phyloP scores from a whole-genome alignment of 2,797 vertebrate genomes.

The Diglossa cyanea region DNA sequence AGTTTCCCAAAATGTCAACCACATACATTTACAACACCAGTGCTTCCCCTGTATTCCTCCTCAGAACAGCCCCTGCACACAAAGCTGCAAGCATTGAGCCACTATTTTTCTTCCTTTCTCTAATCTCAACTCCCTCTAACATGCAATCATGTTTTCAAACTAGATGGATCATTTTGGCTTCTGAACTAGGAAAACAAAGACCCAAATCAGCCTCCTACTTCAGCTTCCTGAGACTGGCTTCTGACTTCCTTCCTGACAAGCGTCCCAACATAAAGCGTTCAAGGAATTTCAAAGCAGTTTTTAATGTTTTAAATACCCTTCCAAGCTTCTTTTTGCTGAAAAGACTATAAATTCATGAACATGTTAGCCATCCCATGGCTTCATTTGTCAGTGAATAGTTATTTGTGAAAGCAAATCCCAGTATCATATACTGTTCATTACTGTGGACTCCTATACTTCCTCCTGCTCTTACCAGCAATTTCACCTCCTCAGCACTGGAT shows the following conservation, averaged over 20 bases:
- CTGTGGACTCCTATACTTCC: neutral
- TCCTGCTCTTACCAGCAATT: neutral
- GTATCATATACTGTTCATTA: neutral
- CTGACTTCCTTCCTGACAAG: neutral
- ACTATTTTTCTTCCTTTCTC: neutral
- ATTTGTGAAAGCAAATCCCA: neutral
- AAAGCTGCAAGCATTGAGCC: neutral
- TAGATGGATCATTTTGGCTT: neutral
- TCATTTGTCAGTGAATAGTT: neutral
- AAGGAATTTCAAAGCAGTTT: neutral
- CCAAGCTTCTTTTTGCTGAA: neutral
- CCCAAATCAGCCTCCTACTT: neutral
- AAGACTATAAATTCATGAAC: neutral
- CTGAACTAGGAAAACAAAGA: neutral
- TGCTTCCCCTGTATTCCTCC: neutral
- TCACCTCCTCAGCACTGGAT: neutral
- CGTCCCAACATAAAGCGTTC: neutral
- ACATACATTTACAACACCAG: rapidly evolving
- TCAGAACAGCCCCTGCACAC: neutral
- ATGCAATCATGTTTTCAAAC: neutral
- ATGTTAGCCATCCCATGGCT: neutral
- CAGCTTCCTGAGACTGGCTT: neutral
- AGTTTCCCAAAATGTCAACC: neutral
- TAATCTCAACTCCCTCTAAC: neutral
- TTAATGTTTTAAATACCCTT: neutral